Evolutionary conservation across 2,113 vertebrate species (phyloP), one percentile per base, ranked within the genome.

Genomic region (Cephalophus harveyi): DNA sequence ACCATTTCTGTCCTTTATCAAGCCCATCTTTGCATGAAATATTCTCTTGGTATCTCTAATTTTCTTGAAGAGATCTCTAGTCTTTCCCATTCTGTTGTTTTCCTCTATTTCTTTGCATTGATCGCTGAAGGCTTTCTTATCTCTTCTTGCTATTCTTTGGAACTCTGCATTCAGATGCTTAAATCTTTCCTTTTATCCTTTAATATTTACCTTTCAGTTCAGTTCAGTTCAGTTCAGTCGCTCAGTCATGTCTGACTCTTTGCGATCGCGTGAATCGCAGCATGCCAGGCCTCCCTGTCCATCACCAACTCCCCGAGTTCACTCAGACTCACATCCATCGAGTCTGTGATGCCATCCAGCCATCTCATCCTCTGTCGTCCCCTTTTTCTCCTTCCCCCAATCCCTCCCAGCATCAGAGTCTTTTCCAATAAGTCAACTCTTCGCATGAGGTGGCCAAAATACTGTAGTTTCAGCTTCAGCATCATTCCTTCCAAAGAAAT

Each of bases 241-340:
- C 6, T 64, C 60, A 33, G 60, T 64, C 1, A 0, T 4, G 60
- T 64, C 62, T 0, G 1, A 64, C 2, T 40, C 40, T 40, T 40
- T 40, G 40, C n/a, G 40, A 40, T 40, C 40, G 2, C 40, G 3
- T 40, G 40, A 40, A 40, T 40, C 0, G 0, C 62, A n/a, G 30
- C 30, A 64, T 0, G 0, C 62, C 62, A 64, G 62, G 30, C 62
- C 30, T 64, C 30, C 62, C 62, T n/a, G 30, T 64, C 15, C 62
- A 64, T 64, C 62, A 64, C 15, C 30, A 33, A 33, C 62, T 33
- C 15, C 30, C 1, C 0, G 62, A 33, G 62, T 64, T 33, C 15
- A 64, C 62, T 64, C 62, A 64, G 1, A 64, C 15, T 64, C 60
- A 64, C 1, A 14, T 33, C 30, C 30, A 64, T 8, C 0, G 7